Evolutionary conservation across 2,797 vertebrate species (phyloP).

Genomic region (Morelia viridis): DNA sequence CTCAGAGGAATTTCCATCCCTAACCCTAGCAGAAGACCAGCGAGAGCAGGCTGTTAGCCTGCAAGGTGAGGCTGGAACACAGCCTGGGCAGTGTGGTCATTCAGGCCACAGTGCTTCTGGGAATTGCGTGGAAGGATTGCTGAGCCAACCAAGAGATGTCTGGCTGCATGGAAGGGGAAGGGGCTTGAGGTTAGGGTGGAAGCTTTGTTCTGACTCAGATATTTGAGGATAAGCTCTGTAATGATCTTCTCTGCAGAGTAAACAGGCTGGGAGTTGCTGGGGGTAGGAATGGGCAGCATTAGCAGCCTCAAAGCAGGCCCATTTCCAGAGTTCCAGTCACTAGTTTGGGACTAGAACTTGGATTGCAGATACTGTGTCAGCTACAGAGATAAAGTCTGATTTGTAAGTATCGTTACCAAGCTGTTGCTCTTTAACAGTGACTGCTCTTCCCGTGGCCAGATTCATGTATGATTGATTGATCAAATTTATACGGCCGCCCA

Average conservation of each 20-base stretch:
- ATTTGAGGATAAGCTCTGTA: neutral
- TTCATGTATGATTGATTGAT: neutral
- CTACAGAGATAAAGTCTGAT: neutral
- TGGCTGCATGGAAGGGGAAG: neutral
- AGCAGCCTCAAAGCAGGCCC: neutral
- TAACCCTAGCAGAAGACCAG: slow-evolving; percentile 65
- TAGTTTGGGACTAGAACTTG: neutral
- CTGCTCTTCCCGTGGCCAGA: neutral
- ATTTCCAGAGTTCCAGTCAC: neutral
- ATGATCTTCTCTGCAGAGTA: neutral
- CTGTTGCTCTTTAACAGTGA: neutral
- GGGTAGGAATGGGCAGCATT: neutral
- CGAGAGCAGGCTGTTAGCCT: slow-evolving; percentile 58
- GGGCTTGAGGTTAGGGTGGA: neutral
- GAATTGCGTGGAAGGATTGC: neutral
- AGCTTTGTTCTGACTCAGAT: neutral
- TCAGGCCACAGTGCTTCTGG: neutral
- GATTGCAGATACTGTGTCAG: too few species aligned
- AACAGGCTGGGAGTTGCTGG: neutral
- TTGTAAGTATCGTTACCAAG: neutral
- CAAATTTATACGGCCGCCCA: too few species aligned
- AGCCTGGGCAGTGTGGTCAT: neutral
- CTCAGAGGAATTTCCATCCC: slow-evolving; percentile 60
- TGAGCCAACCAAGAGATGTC: neutral
- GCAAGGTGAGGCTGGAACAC: slow-evolving; percentile 58